Evolutionary conservation across 2,797 vertebrate species (phyloP), one percentile per base, ranked within the genome.

Genomic region (Liasis olivaceus): DNA sequence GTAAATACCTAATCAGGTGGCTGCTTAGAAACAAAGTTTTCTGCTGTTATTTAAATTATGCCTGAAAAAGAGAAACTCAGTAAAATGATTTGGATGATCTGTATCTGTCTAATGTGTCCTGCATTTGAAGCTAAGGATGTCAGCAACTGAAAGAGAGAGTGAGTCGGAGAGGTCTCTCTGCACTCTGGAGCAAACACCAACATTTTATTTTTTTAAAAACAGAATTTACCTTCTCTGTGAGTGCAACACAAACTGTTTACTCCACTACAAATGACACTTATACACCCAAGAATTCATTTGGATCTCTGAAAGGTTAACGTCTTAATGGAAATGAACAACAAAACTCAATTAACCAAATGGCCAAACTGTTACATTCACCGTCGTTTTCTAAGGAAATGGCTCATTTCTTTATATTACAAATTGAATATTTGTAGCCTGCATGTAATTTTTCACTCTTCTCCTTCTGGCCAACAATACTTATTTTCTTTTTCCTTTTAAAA

Each of bases 271-370:
- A 94, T 60, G 42, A 64, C 81, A 36, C 0, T 93, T 94, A 94
- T 89, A 93, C 31, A 88, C 47, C 91, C 90, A 86, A 88, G 95
- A 93, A 72, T 94, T 85, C 94, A 95, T 94, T 93, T 89, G 93
- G 93, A 91, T 93, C 88, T 94, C 93, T 92, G 89, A 96, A 92
- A 94, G 81, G 81, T 92, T 92, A 60, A 95, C 28, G 84, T 92
- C 93, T 90, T 95, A 94, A 93, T 94, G 93, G 93, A 94, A 95
- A 96, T 88, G 90, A 93, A 91, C 31, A 95, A 95, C 51, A 95
- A 92, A 95, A 95, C 92, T 31, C 31, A 92, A 95, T 91, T 87
- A 91, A 93, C 89, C 91, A 94, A 94, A 95, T 95, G 93, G 94
- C 93, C 95, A 91, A 89, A 90, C 66, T 26, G 31, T 85, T 90